These are phyloP conservation scores for Linepithema humile DNA, from an alignment of 1,140 invertebrate genomes.

Conservation along the genomic window DNA sequence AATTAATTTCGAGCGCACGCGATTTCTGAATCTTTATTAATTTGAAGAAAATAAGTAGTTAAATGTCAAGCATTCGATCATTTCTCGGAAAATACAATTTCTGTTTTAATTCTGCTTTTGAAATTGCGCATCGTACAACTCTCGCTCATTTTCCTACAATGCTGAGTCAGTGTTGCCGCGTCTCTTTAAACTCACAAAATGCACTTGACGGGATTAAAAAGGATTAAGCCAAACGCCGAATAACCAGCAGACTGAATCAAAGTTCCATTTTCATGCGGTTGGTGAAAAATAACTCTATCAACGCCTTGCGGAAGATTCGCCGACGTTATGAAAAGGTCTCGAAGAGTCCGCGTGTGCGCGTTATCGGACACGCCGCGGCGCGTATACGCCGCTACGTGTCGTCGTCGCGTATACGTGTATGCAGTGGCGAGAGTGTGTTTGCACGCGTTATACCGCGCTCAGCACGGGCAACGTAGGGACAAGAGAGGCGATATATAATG, in stretches of 20 bases:
- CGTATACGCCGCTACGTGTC: constrained; percentile 58
- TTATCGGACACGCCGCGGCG: constrained; percentile 12
- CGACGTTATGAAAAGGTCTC: constrained; percentile 51
- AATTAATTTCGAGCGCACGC: neutral
- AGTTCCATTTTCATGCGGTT: neutral
- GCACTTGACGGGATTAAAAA: neutral
- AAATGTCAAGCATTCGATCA: neutral
- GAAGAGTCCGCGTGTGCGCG: constrained; percentile 8
- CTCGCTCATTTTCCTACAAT: neutral
- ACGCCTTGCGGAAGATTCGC: constrained; percentile 27
- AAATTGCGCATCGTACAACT: neutral
- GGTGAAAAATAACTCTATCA: constrained; percentile 35
- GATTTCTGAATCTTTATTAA: neutral
- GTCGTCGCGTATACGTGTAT: constrained; percentile 41
- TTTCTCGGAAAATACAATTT: neutral
- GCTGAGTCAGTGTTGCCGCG: neutral
- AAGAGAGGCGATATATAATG: constrained; percentile 84
- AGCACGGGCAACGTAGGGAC: constrained; percentile 74
- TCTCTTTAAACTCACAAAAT: neutral
- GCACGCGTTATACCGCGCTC: constrained; percentile 64
- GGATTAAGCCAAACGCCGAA: neutral
- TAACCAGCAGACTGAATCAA: neutral
- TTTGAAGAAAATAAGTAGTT: neutral
- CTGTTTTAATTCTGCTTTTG: neutral
- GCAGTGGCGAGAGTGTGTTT: constrained; percentile 34